Evolutionary conservation across 2,797 vertebrate species (phyloP).

Genomic region (Lindbergichthys nudifrons): DNA sequence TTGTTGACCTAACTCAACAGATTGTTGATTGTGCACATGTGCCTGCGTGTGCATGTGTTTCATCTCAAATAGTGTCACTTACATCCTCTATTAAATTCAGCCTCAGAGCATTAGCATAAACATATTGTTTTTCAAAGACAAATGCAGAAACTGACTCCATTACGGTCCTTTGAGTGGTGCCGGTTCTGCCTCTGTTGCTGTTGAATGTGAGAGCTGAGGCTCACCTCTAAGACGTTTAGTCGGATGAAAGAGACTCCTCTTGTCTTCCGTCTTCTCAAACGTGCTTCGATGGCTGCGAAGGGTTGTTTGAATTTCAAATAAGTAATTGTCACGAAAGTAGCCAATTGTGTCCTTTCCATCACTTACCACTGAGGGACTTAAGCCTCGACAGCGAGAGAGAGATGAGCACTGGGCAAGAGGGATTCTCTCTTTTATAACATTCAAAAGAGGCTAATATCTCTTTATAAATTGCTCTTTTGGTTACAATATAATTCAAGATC

Average conservation of each 20-base stretch:
- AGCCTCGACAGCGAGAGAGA: slow-evolving; percentile 60
- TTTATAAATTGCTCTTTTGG: slow-evolving; percentile 79
- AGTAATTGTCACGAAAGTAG: slow-evolving; percentile 77
- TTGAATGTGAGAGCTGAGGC: slow-evolving; percentile 65
- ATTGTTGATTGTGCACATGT: slow-evolving; percentile 11
- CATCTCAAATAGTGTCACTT: slow-evolving; percentile 25
- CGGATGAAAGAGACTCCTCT: slow-evolving; percentile 69
- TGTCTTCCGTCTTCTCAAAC: slow-evolving; percentile 68
- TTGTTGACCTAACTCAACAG: slow-evolving; percentile 26
- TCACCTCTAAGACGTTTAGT: slow-evolving; percentile 70
- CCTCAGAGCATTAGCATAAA: slow-evolving; percentile 63
- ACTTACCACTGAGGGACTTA: slow-evolving; percentile 70
- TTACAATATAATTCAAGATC: slow-evolving; percentile 71
- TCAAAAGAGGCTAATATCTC: slow-evolving; percentile 76
- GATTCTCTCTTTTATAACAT: slow-evolving; percentile 70
- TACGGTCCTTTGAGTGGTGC: slow-evolving; percentile 62
- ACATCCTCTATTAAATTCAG: slow-evolving; percentile 38
- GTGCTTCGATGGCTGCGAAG: slow-evolving; percentile 57
- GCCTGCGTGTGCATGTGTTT: slow-evolving; percentile 3
- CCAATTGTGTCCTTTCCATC: slow-evolving; percentile 79
- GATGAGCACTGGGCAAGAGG: slow-evolving; percentile 73
- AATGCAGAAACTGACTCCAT: slow-evolving; percentile 60
- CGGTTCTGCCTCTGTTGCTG: slow-evolving; percentile 59
- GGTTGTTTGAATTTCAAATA: slow-evolving; percentile 82
- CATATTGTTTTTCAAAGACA: slow-evolving; percentile 69